Conservation (phyloP, 2,888 invertebrate species). For the Agriopis aurantiaria region DNA sequence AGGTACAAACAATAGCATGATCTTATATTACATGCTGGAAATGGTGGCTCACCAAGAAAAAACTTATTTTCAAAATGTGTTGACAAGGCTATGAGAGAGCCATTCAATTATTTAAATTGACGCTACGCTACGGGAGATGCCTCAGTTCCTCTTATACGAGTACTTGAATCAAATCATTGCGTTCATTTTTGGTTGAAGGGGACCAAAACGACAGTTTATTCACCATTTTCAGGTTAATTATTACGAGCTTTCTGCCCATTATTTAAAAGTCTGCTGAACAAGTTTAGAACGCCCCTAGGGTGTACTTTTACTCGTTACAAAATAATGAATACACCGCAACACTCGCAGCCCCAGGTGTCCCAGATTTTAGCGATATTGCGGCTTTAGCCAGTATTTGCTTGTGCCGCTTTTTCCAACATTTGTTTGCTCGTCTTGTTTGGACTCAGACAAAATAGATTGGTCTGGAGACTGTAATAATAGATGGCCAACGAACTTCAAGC, state of each 20-base stretch:
- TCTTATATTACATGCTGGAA: not conserved
- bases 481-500: not conserved
- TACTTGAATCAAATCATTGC: conserved; percentile 19
- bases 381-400: conserved; percentile 8
- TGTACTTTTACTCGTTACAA: conserved; percentile 7
- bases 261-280: conserved; percentile 12
- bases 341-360: conserved; percentile 8
- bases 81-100: conserved; percentile 19
- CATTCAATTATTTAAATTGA: conserved; percentile 31
- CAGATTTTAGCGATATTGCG: conserved; percentile 17
- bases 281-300: conserved; percentile 5
- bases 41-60: conserved; percentile 11
- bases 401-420: not conserved
- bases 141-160: conserved; percentile 7
- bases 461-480: not conserved
- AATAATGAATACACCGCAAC: conserved; percentile 3
- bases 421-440: not conserved
- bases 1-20: not conserved
- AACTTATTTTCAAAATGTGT: conserved; percentile 17
- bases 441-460: not conserved
- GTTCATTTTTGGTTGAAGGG: conserved; percentile 18
- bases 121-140: not conserved
- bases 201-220: not conserved
- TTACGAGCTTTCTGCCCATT: conserved; percentile 5
- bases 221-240: conserved; percentile 14